phyloP scores from a whole-genome alignment of 2,797 vertebrate genomes.

The Rhodeus uyekii region DNA sequence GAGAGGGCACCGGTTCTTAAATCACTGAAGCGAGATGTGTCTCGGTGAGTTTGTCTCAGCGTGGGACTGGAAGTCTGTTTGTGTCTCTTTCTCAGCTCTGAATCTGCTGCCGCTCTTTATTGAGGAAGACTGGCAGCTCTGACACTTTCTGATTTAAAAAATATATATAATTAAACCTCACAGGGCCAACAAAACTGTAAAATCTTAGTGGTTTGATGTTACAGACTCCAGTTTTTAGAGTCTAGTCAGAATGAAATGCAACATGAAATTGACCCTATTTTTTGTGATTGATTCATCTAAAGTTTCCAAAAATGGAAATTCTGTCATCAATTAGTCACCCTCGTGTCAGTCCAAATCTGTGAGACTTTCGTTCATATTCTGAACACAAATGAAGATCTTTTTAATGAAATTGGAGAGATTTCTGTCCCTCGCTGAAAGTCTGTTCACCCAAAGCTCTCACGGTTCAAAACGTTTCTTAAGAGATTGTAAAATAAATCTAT shows the following conservation, averaged over 20 bases:
- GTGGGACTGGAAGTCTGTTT: slow-evolving; percentile 27
- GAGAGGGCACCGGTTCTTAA: slow-evolving; percentile 39
- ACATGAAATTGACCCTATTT: not conserved
- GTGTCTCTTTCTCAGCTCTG: not conserved
- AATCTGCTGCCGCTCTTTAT: not conserved
- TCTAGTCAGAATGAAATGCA: not conserved
- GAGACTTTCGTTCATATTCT: not conserved
- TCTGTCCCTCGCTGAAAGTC: not conserved
- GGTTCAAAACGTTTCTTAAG: too few species aligned
- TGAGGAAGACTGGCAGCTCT: not conserved
- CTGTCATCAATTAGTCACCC: not conserved
- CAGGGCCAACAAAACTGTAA: not conserved
- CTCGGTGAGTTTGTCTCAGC: slow-evolving; percentile 21
- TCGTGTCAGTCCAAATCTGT: not conserved
- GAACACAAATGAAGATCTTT: not conserved
- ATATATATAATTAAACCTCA: not conserved
- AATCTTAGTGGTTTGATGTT: not conserved
- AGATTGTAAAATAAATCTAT: not conserved
- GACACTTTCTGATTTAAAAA: not conserved
- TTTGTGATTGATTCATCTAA: too few species aligned
- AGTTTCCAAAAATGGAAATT: not conserved
- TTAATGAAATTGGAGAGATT: not conserved
- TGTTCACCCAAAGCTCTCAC: not conserved
- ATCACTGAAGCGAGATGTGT: slow-evolving; percentile 33
- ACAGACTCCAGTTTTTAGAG: not conserved